Base-by-base conservation (phyloP, 2,797 vertebrate genomes). In the Rhabdomys pumilio region DNA sequence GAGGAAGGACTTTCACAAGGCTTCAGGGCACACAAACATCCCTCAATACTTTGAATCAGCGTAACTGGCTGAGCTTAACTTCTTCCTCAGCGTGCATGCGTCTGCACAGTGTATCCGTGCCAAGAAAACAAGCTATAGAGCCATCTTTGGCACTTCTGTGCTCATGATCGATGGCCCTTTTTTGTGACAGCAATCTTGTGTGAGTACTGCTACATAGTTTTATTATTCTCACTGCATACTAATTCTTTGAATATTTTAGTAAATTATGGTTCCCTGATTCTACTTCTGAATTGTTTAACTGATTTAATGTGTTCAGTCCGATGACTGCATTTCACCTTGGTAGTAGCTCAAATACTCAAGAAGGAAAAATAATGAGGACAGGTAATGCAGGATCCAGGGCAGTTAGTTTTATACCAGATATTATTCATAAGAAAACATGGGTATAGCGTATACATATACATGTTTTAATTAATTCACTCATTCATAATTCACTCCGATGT, bases 261-360 rank as follows among this genome's bases (percentile, higher is more conserved):
- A 96, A 97, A 96, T 93, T 94, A 96, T 38, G 83, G 80, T 57
- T 91, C 95, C 97, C 96, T 90, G 44, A 67, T 80, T 93, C 85
- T 91, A 90, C 89, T 96, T 81, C 91, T 97, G 86, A 95, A 94
- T 94, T 92, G 73, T 97, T 98, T 89, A 97, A 83, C 95, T 91
- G 96, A 97, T 89, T 97, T 98, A 98, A 98, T 97, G 97, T 98
- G 89, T 80, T 93, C 87, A 77, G 95, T 41, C 89, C 96, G 97
- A 96, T 97, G 96, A 96, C 34, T 96, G 14, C 83, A 84, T 95
- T 98, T 96, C 67, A 96, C 97, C 96, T 98, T 96, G 94, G 84
- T 69, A 82, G 80, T 73, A 89, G 89, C 53, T 94, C 93, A 95
- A 79, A 89, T 13, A n/a, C 86, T 93, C 83, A 47, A 50, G 84